phyloP scores from a whole-genome alignment of 2,113 vertebrate genomes.

The Ptyas mucosa region DNA sequence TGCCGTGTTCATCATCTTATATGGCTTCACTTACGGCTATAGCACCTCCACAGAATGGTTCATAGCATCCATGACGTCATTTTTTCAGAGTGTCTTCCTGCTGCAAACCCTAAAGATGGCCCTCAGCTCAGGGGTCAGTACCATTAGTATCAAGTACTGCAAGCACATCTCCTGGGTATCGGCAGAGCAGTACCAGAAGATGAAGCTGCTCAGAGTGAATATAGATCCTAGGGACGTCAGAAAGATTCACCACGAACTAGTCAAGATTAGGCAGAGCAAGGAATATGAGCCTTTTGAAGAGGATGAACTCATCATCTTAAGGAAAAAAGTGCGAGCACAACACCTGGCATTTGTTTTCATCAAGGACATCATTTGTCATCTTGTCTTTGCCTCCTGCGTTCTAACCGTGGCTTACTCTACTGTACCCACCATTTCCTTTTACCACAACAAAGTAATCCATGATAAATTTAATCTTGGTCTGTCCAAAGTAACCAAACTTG shows the following conservation, averaged over 20 bases:
- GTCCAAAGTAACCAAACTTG: neutral
- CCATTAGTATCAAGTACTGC: constrained; percentile 30
- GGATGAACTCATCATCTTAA: constrained; percentile 43
- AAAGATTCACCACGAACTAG: neutral
- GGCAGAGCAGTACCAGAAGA: constrained; percentile 20
- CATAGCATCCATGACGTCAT: constrained; percentile 58
- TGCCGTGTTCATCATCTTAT: constrained; percentile 62
- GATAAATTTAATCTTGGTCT: constrained; percentile 50
- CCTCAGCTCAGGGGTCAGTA: constrained; percentile 17
- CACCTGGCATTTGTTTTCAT: constrained; percentile 45
- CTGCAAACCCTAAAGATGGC: constrained; percentile 53
- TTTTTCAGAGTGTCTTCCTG: constrained; percentile 57
- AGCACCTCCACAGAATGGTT: constrained; percentile 68
- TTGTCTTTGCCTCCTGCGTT: constrained; percentile 54
- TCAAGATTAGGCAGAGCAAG: neutral
- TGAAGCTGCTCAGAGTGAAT: neutral
- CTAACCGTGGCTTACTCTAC: neutral
- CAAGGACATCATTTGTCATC: constrained; percentile 22
- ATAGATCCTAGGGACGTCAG: neutral
- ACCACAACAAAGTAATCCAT: constrained; percentile 44
- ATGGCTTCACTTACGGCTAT: constrained; percentile 68
- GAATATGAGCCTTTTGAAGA: constrained; percentile 54
- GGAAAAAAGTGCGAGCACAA: constrained; percentile 30
- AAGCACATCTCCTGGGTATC: constrained; percentile 59
- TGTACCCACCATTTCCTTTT: constrained; percentile 31